Conservation (phyloP, 2,888 invertebrate genomes). For the Dynastes grantii region DNA sequence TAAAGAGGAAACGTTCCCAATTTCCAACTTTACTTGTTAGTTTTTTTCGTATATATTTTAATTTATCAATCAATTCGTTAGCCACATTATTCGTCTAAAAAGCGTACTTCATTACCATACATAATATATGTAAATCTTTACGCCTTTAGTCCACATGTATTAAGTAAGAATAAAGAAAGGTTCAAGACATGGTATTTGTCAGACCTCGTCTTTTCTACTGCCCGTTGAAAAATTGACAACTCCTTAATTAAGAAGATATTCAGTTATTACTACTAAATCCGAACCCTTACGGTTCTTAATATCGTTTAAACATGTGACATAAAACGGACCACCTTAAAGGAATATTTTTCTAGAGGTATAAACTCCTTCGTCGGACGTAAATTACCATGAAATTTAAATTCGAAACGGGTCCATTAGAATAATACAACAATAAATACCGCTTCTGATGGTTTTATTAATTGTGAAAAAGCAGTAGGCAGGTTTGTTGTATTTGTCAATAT, state of each 20-base stretch:
- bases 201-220: conserved; percentile 33
- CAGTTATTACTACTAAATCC: conserved; percentile 37
- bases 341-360: conserved; percentile 11
- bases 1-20: conserved; percentile 17
- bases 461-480: conserved; percentile 43
- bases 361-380: conserved; percentile 23
- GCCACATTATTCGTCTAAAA: conserved; percentile 28
- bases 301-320: conserved; percentile 38
- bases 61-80: conserved; percentile 40
- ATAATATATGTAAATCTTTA: conserved; percentile 44
- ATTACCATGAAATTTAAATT: conserved; percentile 44
- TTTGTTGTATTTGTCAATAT: conserved; percentile 37
- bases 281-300: conserved; percentile 41
- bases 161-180: conserved; percentile 30
- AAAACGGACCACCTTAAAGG: conserved; percentile 46
- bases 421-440: conserved; percentile 45
- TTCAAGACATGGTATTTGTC: conserved; percentile 32
- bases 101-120: conserved; percentile 34
- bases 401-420: conserved; percentile 41
- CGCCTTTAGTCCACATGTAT: conserved; percentile 27
- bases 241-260: conserved; percentile 43
- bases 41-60: conserved; percentile 10
- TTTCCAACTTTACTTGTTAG: conserved; percentile 19
- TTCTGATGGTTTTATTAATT: conserved; percentile 47
- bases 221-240: conserved; percentile 33